Evolutionary conservation across 2,888 invertebrate genomes (phyloP).

Genomic region (Eurytoma adleriae): DNA sequence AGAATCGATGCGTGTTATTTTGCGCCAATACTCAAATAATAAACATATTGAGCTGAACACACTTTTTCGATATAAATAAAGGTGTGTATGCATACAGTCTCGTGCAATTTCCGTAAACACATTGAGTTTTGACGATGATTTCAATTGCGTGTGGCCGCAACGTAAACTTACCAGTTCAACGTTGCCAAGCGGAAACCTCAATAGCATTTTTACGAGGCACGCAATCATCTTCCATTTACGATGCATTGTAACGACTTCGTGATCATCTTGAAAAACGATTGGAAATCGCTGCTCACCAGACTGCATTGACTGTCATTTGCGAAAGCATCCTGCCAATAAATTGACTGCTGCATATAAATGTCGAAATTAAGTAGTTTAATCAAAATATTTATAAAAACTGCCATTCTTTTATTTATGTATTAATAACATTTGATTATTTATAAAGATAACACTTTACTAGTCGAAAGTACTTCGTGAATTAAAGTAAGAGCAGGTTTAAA

Average conservation of each 20-base stretch:
- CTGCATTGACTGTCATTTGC: not conserved
- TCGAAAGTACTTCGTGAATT: too few relatives aligned
- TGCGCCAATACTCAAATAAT: conserved; percentile 19
- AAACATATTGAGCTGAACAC: conserved; percentile 32
- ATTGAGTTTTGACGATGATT: conserved; percentile 53
- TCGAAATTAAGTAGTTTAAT: too few relatives aligned
- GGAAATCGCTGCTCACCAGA: not conserved
- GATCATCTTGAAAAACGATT: conserved; percentile 34
- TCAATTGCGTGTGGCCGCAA: conserved; percentile 50
- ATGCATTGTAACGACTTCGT: conserved; percentile 18
- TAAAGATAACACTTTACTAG: too few relatives aligned
- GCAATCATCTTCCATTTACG: conserved; percentile 2
- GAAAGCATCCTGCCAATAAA: too few relatives aligned
- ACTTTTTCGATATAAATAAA: conserved; percentile 44
- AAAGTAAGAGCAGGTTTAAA: too few relatives aligned
- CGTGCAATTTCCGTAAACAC: conserved; percentile 55
- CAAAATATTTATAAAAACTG: too few relatives aligned
- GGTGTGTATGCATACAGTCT: conserved; percentile 37
- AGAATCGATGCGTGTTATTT: too few relatives aligned
- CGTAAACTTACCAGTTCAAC: conserved; percentile 33
- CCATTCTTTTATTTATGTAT: too few relatives aligned
- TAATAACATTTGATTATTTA: too few relatives aligned
- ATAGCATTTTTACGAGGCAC: conserved; percentile 46
- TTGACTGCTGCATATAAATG: too few relatives aligned
- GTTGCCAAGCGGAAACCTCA: conserved; percentile 47